These are phyloP conservation scores for Peromyscus nudipes DNA, from an alignment of 2,797 vertebrate genomes.

Conservation along the genomic window DNA sequence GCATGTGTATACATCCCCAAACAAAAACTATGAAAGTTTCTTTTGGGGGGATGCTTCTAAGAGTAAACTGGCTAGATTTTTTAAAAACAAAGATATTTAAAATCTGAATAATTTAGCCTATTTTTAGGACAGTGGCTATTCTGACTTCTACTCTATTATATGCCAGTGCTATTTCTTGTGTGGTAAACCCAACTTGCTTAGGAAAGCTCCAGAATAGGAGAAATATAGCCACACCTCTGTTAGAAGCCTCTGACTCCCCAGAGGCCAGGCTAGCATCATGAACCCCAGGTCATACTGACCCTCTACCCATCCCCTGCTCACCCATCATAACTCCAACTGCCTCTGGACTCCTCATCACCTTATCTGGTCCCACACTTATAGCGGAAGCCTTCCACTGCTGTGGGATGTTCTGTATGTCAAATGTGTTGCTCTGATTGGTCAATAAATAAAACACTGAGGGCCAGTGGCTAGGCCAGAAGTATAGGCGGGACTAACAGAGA, in stretches of 20 bases:
- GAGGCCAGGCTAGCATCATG: neutral
- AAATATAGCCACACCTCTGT: neutral
- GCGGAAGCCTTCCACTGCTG: neutral
- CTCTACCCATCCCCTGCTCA: neutral
- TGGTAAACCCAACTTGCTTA: conserved; percentile 36
- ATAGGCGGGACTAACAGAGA: too few species aligned
- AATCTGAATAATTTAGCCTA: neutral
- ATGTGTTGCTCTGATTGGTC: too few species aligned
- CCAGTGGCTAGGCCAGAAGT: too few species aligned
- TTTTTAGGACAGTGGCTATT: neutral
- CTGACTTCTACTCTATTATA: conserved; percentile 6
- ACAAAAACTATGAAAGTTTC: neutral
- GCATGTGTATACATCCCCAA: neutral
- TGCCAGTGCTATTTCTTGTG: neutral
- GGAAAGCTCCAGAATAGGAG: neutral
- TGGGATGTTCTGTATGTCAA: too few species aligned
- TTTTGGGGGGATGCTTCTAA: neutral
- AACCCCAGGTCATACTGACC: neutral
- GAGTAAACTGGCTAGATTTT: conserved; percentile 27
- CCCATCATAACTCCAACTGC: neutral
- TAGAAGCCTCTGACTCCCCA: neutral
- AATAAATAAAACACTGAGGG: too few species aligned
- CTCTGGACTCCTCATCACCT: neutral
- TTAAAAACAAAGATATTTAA: conserved; percentile 36
- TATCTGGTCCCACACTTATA: neutral